Evolutionary conservation across 2,113 vertebrate genomes (phyloP).

Genomic region (Prunella fulvescens): DNA sequence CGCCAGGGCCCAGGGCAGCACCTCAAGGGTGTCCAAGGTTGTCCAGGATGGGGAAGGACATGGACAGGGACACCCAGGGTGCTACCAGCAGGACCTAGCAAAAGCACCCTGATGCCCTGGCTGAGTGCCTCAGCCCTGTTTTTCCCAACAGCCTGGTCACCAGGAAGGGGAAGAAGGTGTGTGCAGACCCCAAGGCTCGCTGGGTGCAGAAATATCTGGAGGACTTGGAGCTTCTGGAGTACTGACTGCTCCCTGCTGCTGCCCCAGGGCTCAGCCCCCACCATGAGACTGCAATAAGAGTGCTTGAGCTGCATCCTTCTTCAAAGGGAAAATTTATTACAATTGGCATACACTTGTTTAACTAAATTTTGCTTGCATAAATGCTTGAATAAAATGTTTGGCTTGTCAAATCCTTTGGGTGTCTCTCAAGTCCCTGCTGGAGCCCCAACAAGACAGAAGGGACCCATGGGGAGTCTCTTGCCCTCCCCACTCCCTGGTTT

Average conservation of each 20-base stretch:
- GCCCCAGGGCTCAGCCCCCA: rapidly evolving
- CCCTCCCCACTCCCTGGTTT: background rate
- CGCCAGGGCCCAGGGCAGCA: rapidly evolving
- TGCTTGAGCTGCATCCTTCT: background rate
- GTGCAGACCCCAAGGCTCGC: rapidly evolving
- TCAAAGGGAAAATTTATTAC: background rate
- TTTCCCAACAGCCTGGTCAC: background rate
- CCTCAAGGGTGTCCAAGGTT: background rate
- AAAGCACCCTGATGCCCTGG: background rate
- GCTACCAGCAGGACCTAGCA: rapidly evolving
- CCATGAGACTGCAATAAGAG: rapidly evolving
- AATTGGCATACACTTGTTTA: background rate
- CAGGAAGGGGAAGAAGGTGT: rapidly evolving
- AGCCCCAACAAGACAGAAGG: rapidly evolving
- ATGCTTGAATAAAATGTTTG: background rate
- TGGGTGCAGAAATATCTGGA: background rate
- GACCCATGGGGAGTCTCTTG: background rate
- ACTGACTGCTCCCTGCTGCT: background rate
- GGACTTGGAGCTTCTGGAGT: rapidly evolving
- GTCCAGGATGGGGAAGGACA: background rate
- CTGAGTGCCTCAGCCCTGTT: rapidly evolving
- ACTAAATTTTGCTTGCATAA: background rate
- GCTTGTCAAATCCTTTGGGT: background rate
- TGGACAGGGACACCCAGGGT: background rate
- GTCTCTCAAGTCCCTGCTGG: background rate